phyloP scores from a whole-genome alignment of 2,888 invertebrate species.

The Onchidella celtica region DNA sequence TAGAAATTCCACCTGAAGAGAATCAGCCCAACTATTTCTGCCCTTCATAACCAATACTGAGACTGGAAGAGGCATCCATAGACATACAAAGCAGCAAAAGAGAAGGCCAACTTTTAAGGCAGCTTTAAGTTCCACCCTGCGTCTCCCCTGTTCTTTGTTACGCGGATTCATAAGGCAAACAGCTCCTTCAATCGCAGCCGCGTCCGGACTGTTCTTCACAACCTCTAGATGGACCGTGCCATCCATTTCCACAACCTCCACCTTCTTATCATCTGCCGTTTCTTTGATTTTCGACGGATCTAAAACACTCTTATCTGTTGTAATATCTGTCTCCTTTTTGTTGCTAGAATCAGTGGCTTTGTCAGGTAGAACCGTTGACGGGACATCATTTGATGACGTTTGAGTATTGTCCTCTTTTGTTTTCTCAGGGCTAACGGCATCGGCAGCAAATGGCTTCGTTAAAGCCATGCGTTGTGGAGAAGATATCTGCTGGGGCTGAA shows the following conservation, averaged over 20 bases:
- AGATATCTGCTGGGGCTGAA: too few relatives aligned
- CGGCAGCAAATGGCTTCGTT: too few relatives aligned
- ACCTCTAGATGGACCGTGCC: slow-evolving; percentile 59
- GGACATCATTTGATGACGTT: too few relatives aligned
- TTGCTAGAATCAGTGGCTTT: too few relatives aligned
- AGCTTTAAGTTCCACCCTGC: slow-evolving; percentile 68
- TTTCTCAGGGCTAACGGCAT: too few relatives aligned
- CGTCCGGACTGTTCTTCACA: neutral
- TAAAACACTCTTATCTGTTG: too few relatives aligned
- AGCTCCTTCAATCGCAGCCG: slow-evolving; percentile 59
- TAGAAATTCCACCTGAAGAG: slow-evolving; percentile 17
- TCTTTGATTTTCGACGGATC: too few relatives aligned
- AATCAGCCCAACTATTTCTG: neutral
- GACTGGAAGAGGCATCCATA: slow-evolving; percentile 50
- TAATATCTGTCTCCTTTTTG: too few relatives aligned
- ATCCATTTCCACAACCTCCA: slow-evolving; percentile 65
- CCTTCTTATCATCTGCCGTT: neutral
- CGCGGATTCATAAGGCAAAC: slow-evolving; percentile 69
- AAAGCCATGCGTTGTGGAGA: too few relatives aligned
- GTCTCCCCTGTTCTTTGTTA: slow-evolving; percentile 65
- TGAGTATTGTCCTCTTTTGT: too few relatives aligned
- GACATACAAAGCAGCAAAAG: slow-evolving; percentile 46
- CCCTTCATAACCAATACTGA: slow-evolving; percentile 31
- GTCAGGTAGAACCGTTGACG: too few relatives aligned
- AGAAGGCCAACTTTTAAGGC: slow-evolving; percentile 65